A percentile compares a stretch with the other conserved stretches of the same genome.
phyloP scores from a whole-genome alignment of 2,888 invertebrate species.

The Magallana nippona region DNA sequence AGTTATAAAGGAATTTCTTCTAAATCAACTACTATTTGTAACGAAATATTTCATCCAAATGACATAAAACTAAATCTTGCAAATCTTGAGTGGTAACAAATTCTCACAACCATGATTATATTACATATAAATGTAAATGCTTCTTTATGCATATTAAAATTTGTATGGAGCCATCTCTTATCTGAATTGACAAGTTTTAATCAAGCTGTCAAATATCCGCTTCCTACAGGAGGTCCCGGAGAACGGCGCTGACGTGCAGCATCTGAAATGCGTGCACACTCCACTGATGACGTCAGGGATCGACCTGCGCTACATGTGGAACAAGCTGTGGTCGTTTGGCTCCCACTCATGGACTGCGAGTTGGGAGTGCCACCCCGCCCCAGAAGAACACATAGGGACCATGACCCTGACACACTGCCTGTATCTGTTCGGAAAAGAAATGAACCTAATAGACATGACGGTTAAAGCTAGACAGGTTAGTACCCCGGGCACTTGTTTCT shows the following conservation, averaged over 20 bases:
- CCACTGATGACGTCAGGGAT: slow-evolving; percentile 83
- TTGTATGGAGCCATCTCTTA: too few relatives aligned
- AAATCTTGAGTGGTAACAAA: too few relatives aligned
- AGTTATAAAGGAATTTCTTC: too few relatives aligned
- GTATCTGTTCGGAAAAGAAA: slow-evolving; percentile 81
- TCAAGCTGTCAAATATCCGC: neutral
- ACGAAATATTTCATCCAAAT: too few relatives aligned
- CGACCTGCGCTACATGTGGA: slow-evolving; percentile 75
- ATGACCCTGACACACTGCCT: slow-evolving; percentile 85
- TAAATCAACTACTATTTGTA: too few relatives aligned
- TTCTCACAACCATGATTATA: too few relatives aligned
- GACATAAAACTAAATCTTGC: too few relatives aligned
- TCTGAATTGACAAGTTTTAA: too few relatives aligned
- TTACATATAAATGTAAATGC: too few relatives aligned
- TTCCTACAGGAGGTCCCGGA: slow-evolving; percentile 90
- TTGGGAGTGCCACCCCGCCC: slow-evolving; percentile 82
- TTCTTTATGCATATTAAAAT: too few relatives aligned
- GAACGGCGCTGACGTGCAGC: slow-evolving; percentile 92
- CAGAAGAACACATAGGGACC: slow-evolving; percentile 84
- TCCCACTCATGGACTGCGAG: slow-evolving; percentile 84
- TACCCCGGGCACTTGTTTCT: too few relatives aligned
- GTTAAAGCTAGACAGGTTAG: slow-evolving; percentile 86
- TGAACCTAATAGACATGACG: slow-evolving; percentile 83
- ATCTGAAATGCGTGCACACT: slow-evolving; percentile 88
- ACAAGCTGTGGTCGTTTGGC: slow-evolving; percentile 80